Base-by-base conservation (phyloP, 2,113 vertebrate species). In the Microcebus ravelobensis region DNA sequence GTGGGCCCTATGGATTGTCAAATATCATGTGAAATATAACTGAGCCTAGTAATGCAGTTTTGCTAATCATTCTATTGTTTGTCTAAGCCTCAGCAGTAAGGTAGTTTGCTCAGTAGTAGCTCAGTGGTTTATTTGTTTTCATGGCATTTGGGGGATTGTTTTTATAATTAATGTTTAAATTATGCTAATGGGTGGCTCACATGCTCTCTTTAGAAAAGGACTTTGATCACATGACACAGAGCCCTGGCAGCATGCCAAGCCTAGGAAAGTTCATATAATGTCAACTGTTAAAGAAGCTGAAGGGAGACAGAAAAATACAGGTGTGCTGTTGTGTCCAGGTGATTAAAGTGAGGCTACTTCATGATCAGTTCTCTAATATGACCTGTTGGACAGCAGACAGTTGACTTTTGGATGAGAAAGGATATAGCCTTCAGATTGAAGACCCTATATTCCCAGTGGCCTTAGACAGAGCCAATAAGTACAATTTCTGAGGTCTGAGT, bases 1-100 rank as follows among this genome's bases (percentile, higher is more conserved):
- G 95, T 97, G 97, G 96, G 97, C 98, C 97, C 98, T 96, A 95
- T 95, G 98, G 98, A 98, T 98, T 98, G 97, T 98, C 98, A 98
- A 98, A 98, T 98, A 96, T 67, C 59, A 27, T 97, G 94, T 98
- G 96, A 98, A 99, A 97, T 98, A 98, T 95, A 0, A 0, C 73
- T 34, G 90, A 96, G 91, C 87, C 97, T 95, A 50, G 80, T 96
- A 98, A 98, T 98, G 95, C 86, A 36, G 97, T 98, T 98, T 98
- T 98, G 92, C 45, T 98, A 98, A 98, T 98, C 97, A 90, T 95
- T 97, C 96, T 96, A 59, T 86, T 98, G 91, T 98, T 98, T 98
- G 50, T 93, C 77, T 95, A 93, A 89, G 63, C 95, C 71, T 84
- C 94, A 94, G 92, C 42, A 97, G 71, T 97, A 87, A 98, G 96